These are phyloP conservation scores for Zhuqinia jingwanae DNA, from an alignment of 2,888 invertebrate genomes.

Conservation along the genomic window DNA sequence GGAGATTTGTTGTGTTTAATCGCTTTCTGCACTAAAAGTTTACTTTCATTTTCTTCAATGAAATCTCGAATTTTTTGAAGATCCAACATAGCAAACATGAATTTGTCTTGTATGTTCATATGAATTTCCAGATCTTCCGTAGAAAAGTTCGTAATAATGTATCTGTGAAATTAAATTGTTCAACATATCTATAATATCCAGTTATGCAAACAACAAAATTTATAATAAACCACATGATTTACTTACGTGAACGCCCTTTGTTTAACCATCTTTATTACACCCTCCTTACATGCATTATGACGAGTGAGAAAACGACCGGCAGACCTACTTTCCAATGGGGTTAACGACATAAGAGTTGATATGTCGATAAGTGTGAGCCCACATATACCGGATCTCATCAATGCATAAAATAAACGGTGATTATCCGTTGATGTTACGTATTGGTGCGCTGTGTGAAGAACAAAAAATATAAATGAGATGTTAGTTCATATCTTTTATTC, in stretches of 20 bases:
- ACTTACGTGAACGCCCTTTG: slow-evolving; percentile 56
- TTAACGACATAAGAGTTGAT: slow-evolving; percentile 45
- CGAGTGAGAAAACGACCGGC: slow-evolving; percentile 53
- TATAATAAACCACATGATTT: too few relatives aligned
- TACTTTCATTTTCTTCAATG: neutral
- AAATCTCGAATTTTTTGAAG: neutral
- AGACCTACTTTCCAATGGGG: slow-evolving; percentile 59
- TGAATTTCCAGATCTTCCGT: neutral
- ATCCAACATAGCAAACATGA: neutral
- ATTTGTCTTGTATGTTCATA: neutral
- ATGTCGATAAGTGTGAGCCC: slow-evolving; percentile 47
- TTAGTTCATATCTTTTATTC: too few relatives aligned
- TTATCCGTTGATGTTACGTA: neutral
- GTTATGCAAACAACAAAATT: too few relatives aligned
- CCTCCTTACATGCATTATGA: slow-evolving; percentile 43
- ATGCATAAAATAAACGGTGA: slow-evolving; percentile 6
- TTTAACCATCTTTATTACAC: slow-evolving; percentile 32
- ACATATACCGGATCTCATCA: slow-evolving; percentile 45
- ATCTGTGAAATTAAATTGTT: neutral
- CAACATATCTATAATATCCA: too few relatives aligned
- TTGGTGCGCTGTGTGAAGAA: neutral
- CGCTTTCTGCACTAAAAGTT: neutral
- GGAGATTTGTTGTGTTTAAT: too few relatives aligned
- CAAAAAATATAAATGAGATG: neutral
- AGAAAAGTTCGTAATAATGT: neutral